A percentile compares a stretch with the other conserved stretches of the same genome.
These are phyloP conservation scores for Marcusenius ussheri DNA, from an alignment of 2,113 vertebrate species.

Conservation along the genomic window DNA sequence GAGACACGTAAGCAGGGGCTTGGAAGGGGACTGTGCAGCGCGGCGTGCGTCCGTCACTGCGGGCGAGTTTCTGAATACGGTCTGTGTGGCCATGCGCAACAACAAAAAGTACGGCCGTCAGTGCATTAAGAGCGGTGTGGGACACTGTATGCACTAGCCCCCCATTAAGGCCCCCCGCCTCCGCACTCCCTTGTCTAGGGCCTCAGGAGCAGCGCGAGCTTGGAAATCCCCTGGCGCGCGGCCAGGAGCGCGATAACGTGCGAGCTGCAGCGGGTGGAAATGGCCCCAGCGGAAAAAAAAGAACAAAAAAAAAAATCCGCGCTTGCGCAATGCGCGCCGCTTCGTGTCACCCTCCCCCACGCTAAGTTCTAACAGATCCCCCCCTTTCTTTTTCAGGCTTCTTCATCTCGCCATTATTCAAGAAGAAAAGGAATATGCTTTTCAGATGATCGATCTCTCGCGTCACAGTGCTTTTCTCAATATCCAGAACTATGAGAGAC, in stretches of 20 bases:
- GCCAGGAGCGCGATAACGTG: constrained; percentile 64
- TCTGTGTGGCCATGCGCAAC: constrained; percentile 37
- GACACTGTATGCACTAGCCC: constrained; percentile 52
- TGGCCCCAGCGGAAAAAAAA: constrained; percentile 40
- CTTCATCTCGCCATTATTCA: constrained; percentile 93
- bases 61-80: constrained; percentile 9
- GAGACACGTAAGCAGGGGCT: constrained; percentile 80
- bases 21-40: not conserved
- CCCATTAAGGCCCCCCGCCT: constrained; percentile 22
- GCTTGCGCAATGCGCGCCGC: constrained; percentile 57
- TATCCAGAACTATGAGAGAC: constrained; percentile 85
- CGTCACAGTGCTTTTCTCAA: constrained; percentile 74
- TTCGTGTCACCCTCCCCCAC: not conserved
- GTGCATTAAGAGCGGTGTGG: constrained; percentile 45
- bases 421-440: constrained; percentile 72
- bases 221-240: constrained; percentile 92
- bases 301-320: constrained; percentile 51
- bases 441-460: constrained; percentile 69
- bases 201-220: constrained; percentile 17
- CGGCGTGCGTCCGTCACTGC: not conserved
- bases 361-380: not conserved
- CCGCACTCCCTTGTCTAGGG: constrained; percentile 31
- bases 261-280: constrained; percentile 53
- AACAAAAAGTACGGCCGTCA: constrained; percentile 39
- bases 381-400: constrained; percentile 57